Conservation (phyloP, 2,888 invertebrate genomes). For the Andrena bicolor region DNA sequence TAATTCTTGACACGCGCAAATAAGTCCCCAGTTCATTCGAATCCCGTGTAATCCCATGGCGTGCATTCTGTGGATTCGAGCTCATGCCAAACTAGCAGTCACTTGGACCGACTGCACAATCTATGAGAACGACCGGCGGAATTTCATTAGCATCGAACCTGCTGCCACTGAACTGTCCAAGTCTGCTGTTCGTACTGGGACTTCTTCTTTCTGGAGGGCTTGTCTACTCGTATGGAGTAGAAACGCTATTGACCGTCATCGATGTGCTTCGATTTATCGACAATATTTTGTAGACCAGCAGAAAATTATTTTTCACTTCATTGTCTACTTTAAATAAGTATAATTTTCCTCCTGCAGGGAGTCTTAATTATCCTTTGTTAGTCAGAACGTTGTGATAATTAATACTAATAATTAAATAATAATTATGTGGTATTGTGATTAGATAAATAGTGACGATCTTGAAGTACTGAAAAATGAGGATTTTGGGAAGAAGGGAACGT, state of each 20-base stretch:
- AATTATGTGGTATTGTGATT: no score
- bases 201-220: slow-evolving; percentile 70
- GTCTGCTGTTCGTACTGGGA: slow-evolving; percentile 67
- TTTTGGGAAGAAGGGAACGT: no score
- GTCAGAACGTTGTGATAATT: no score
- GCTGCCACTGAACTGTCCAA: slow-evolving; percentile 78
- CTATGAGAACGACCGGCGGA: slow-evolving; percentile 79
- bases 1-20: slow-evolving; percentile 32
- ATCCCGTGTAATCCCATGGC: slow-evolving; percentile 49
- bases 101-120: slow-evolving; percentile 73
- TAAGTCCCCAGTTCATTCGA: slow-evolving; percentile 47
- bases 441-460: no score
- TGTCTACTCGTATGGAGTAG: slow-evolving; percentile 33
- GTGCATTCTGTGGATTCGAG: slow-evolving; percentile 64
- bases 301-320: no score
- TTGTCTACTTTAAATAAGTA: no score
- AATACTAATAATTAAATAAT: no score
- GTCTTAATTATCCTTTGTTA: no score
- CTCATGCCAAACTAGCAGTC: slow-evolving; percentile 68
- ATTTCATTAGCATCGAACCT: slow-evolving; percentile 82
- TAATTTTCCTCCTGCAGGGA: no score
- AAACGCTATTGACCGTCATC: background rate
- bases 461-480: no score
- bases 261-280: background rate
- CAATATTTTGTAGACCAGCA: background rate